Conservation (phyloP, 2,113 vertebrate genomes). For the Sebastes fasciatus region DNA sequence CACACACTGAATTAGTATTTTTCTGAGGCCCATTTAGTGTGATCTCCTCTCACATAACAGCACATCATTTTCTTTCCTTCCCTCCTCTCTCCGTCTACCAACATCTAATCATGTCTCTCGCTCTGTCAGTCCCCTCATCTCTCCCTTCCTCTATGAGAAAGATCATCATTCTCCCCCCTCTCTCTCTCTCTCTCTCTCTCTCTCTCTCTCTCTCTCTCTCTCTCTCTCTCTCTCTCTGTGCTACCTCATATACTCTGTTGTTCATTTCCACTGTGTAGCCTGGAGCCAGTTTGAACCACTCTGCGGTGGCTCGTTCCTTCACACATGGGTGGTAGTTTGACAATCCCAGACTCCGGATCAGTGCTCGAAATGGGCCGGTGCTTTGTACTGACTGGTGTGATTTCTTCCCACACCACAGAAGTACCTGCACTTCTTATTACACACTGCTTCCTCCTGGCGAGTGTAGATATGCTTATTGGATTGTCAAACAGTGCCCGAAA, state of each 20-base stretch:
- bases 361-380: background rate
- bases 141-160: background rate
- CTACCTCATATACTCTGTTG: background rate
- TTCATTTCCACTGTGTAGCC: constrained; percentile 14
- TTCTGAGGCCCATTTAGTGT: constrained; percentile 35
- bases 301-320: constrained; percentile 4
- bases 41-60: constrained; percentile 45
- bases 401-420: background rate
- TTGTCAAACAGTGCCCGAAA: background rate
- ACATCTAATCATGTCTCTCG: constrained; percentile 37
- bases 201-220: background rate
- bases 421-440: background rate
- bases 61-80: constrained; percentile 21
- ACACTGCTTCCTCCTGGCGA: background rate
- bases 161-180: background rate
- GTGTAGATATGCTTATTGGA: too few species aligned
- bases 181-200: background rate
- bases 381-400: background rate
- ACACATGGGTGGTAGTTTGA: constrained; percentile 7
- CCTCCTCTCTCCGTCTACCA: constrained; percentile 22
- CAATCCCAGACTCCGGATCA: constrained; percentile 11
- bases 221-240: background rate
- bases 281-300: constrained; percentile 25
- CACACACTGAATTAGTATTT: constrained; percentile 13
- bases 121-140: constrained; percentile 25